These are phyloP conservation scores for Drosophila sordidula DNA, from an alignment of 2,888 invertebrate species.

Conservation along the genomic window DNA sequence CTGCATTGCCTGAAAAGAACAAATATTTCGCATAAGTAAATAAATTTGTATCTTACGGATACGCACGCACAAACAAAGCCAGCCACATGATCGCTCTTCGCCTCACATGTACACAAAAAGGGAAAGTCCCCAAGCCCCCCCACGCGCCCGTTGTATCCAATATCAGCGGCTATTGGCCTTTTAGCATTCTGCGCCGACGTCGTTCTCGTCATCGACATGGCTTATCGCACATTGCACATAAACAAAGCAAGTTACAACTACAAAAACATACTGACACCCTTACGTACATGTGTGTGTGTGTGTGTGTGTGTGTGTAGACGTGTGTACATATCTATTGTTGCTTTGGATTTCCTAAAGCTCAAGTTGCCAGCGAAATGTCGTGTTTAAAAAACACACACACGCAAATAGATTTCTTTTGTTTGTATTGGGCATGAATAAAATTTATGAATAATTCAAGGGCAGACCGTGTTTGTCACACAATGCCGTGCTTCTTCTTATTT, in stretches of 20 bases:
- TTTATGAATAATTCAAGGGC: constrained; percentile 65
- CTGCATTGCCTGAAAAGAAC: constrained; percentile 64
- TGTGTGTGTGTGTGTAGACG: no score
- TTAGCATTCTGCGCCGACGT: constrained; percentile 37
- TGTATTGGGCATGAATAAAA: constrained; percentile 40
- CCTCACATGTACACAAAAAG: constrained; percentile 48
- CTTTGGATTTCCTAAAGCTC: constrained; percentile 23
- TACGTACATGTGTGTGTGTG: background rate
- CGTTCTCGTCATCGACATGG: constrained; percentile 58
- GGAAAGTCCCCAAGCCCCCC: constrained; percentile 50
- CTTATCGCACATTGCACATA: constrained; percentile 62
- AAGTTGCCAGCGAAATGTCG: constrained; percentile 26
- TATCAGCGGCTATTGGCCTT: constrained; percentile 73
- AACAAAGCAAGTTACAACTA: constrained; percentile 11
- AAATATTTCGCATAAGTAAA: constrained; percentile 56
- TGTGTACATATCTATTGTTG: constrained; percentile 13
- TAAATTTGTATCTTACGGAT: constrained; percentile 42
- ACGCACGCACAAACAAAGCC: constrained; percentile 35
- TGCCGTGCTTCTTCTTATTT: constrained; percentile 7
- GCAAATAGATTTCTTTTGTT: constrained; percentile 10
- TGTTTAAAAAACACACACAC: background rate
- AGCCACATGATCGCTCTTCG: constrained; percentile 51
- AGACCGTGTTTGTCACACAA: constrained; percentile 23
- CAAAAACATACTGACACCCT: background rate
- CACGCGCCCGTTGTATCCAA: constrained; percentile 1